Percentiles rank a stretch among this genome's conserved stretches.
These are phyloP conservation scores for Apodemia mormo DNA, from an alignment of 2,888 invertebrate species.

Conservation along the genomic window DNA sequence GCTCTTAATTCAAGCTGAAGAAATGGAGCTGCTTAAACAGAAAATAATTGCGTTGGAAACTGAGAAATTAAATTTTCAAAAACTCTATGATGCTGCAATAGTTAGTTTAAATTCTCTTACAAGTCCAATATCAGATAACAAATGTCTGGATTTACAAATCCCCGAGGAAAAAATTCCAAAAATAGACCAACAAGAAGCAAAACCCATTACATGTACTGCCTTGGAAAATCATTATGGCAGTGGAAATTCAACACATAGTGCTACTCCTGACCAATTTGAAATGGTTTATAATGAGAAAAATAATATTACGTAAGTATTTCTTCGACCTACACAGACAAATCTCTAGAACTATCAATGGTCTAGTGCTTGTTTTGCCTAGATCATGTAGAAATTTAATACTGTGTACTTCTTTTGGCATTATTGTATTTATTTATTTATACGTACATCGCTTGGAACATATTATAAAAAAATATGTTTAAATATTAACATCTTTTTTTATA, in stretches of 20 bases:
- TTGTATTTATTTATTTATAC: no score
- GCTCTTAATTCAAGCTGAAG: constrained; percentile 76
- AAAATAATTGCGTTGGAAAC: constrained; percentile 78
- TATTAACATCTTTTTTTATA: no score
- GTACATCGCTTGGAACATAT: no score
- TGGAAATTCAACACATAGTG: constrained; percentile 77
- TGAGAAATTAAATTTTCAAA: constrained; percentile 81
- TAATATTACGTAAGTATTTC: constrained; percentile 42
- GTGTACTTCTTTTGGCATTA: no score
- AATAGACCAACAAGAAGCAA: constrained; percentile 48
- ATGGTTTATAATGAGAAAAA: constrained; percentile 81
- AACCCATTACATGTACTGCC: constrained; percentile 68
- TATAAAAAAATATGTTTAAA: no score
- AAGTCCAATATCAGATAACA: constrained; percentile 66
- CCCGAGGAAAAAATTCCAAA: constrained; percentile 50
- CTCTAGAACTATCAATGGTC: no score
- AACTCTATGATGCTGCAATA: constrained; percentile 75
- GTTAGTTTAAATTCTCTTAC: constrained; percentile 73
- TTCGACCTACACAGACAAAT: no score
- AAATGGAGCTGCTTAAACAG: constrained; percentile 80
- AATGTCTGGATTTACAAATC: constrained; percentile 59
- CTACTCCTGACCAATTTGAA: constrained; percentile 84
- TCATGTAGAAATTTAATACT: no score
- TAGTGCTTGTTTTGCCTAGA: no score
- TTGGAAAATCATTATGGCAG: constrained; percentile 77